phyloP scores from a whole-genome alignment of 2,113 vertebrate species.

The Callopanchax toddi region DNA sequence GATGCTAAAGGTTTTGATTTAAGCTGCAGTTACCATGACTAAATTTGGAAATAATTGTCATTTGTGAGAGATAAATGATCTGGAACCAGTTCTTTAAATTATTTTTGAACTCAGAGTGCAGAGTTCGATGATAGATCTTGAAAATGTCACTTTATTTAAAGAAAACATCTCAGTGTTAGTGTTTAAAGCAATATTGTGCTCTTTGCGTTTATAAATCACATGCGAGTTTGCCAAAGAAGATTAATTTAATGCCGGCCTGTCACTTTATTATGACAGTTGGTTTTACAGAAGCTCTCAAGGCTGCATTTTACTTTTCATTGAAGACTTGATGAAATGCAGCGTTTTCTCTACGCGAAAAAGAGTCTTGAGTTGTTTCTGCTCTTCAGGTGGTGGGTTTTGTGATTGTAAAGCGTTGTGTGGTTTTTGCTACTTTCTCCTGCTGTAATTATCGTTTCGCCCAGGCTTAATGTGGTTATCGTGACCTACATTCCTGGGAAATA shows the following conservation, averaged over 20 bases:
- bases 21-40: background rate
- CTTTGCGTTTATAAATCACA: conserved; percentile 44
- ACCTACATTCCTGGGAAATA: conserved; percentile 76
- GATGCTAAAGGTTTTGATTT: no score
- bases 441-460: conserved; percentile 62
- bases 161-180: conserved; percentile 1
- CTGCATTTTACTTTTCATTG: conserved; percentile 38
- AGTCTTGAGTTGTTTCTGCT: conserved; percentile 38
- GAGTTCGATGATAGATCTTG: background rate
- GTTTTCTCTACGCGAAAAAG: conserved; percentile 46
- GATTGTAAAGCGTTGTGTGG: conserved; percentile 48
- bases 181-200: conserved; percentile 14
- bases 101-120: background rate
- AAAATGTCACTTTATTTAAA: conserved; percentile 11
- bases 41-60: conserved; percentile 1
- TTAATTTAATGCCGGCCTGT: conserved; percentile 53
- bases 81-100: background rate
- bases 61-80: background rate
- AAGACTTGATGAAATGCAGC: conserved; percentile 46
- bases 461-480: conserved; percentile 75
- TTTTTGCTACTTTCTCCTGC: conserved; percentile 45
- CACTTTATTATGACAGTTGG: conserved; percentile 56
- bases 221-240: conserved; percentile 10
- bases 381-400: conserved; percentile 58
- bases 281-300: conserved; percentile 39